Evolutionary conservation across 2,888 invertebrate species (phyloP).

Genomic region (Tuta absoluta): DNA sequence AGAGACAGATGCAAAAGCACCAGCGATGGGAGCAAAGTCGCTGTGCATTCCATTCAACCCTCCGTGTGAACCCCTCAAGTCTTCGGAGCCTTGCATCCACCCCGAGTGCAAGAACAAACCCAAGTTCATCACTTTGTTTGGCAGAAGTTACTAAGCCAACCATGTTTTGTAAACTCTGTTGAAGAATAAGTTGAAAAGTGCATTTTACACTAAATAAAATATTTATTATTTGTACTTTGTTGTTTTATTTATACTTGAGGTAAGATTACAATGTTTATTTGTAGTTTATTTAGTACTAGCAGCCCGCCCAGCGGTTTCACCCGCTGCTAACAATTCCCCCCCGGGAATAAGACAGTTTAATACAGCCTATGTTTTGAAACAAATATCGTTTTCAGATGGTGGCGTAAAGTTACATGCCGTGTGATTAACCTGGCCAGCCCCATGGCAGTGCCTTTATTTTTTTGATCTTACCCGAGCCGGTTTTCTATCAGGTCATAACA

Average conservation of each 20-base stretch:
- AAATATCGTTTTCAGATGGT: no score
- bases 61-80: constrained; percentile 81
- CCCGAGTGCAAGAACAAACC: constrained; percentile 91
- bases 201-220: constrained; percentile 20
- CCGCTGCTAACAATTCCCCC: no score
- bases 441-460: no score
- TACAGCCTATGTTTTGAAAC: no score
- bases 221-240: constrained; percentile 13
- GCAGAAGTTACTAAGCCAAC: constrained; percentile 89
- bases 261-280: no score
- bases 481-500: no score
- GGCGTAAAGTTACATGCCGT: no score
- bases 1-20: constrained; percentile 87
- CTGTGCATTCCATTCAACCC: constrained; percentile 98
- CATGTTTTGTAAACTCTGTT: background rate
- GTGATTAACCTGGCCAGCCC: no score
- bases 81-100: constrained; percentile 90
- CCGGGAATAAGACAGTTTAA: no score
- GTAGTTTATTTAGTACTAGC: no score
- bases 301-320: no score
- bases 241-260: constrained; percentile 5
- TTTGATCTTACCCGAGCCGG: no score
- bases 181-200: constrained; percentile 20
- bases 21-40: constrained; percentile 99
- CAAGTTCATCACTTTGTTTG: constrained; percentile 94